Evolutionary conservation across 1,140 invertebrate genomes (phyloP).

Genomic region (Monomorium pharaonis): DNA sequence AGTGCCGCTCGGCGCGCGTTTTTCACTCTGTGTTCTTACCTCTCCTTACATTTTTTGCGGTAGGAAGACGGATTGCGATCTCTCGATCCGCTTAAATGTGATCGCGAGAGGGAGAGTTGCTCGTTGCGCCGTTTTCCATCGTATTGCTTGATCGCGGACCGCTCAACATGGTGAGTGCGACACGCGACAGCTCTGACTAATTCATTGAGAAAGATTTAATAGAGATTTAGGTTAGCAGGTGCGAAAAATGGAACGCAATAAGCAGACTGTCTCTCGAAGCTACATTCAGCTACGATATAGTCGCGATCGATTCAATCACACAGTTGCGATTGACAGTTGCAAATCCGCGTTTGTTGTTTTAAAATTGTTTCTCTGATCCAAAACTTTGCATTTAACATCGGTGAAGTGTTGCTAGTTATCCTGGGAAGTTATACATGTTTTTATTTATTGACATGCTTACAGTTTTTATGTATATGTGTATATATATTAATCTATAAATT

Average conservation of each 20-base stretch:
- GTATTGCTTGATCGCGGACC: neutral
- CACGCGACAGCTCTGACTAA: neutral
- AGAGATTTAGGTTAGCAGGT: constrained; percentile 63
- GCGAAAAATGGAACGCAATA: constrained; percentile 21
- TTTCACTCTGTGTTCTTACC: neutral
- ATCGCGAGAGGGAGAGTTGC: constrained; percentile 3
- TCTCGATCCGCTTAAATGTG: constrained; percentile 38
- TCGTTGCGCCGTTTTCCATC: neutral
- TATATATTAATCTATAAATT: neutral
- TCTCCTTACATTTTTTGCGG: neutral
- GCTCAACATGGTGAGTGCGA: constrained; percentile 56
- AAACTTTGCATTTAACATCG: neutral
- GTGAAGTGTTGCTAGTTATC: neutral
- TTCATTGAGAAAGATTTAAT: neutral
- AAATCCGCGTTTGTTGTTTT: neutral
- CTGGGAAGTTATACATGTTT: neutral
- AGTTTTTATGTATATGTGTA: neutral
- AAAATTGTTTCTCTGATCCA: neutral
- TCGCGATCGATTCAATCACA: neutral
- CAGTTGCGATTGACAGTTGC: neutral
- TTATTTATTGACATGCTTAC: neutral
- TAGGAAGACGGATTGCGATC: constrained; percentile 5
- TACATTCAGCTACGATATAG: neutral
- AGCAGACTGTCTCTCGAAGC: neutral
- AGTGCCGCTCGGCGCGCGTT: constrained; percentile 33